These are phyloP conservation scores for Pinctada fucata DNA, from an alignment of 2,888 invertebrate genomes.

Conservation along the genomic window DNA sequence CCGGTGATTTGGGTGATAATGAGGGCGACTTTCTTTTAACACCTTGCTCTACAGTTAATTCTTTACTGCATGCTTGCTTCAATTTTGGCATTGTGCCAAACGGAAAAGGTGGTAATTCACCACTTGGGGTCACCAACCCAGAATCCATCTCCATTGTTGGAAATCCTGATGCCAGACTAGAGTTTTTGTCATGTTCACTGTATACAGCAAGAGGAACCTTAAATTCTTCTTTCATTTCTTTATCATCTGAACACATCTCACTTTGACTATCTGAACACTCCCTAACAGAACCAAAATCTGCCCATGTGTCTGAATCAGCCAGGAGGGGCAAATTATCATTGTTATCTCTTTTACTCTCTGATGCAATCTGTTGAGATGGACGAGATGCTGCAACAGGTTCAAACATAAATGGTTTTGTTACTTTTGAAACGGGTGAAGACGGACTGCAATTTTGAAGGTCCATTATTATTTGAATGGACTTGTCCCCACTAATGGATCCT, in stretches of 20 bases:
- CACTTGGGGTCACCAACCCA: constrained; percentile 28
- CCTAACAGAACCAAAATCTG: constrained; percentile 7
- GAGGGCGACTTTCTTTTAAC: constrained; percentile 21
- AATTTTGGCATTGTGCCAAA: constrained; percentile 9
- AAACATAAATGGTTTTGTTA: constrained; percentile 50
- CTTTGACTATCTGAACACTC: background rate
- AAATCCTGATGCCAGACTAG: background rate
- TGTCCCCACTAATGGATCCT: constrained; percentile 14
- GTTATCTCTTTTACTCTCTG: constrained; percentile 24
- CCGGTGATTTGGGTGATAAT: constrained; percentile 31
- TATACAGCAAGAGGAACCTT: background rate
- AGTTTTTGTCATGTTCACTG: background rate
- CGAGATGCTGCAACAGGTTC: constrained; percentile 40
- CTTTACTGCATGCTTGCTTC: background rate
- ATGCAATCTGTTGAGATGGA: background rate
- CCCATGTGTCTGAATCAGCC: constrained; percentile 30
- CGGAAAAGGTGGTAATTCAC: constrained; percentile 36
- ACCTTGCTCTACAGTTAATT: constrained; percentile 3
- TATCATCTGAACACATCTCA: background rate
- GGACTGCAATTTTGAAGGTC: constrained; percentile 70
- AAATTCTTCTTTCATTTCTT: background rate
- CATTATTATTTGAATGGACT: constrained; percentile 47
- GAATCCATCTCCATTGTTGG: background rate
- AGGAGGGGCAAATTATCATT: constrained; percentile 32
- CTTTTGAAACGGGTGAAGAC: constrained; percentile 64